phyloP scores from a whole-genome alignment of 2,113 vertebrate genomes.

The Hirundichthys speculiger region DNA sequence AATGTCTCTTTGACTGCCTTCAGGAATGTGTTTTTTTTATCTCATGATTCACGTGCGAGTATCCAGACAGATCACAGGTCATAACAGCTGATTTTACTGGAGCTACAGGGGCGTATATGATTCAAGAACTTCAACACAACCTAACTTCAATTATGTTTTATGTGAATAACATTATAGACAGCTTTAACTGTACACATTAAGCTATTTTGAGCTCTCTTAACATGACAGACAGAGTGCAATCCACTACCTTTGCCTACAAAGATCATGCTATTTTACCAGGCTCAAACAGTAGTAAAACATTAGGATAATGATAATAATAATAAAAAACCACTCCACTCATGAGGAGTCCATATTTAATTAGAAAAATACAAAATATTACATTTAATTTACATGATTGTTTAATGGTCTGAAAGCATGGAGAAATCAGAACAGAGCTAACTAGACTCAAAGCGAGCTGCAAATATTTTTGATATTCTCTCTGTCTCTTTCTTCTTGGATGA shows the following conservation, averaged over 20 bases:
- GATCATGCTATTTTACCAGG: too few species aligned
- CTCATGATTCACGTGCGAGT: not conserved
- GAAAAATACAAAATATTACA: conserved; percentile 58
- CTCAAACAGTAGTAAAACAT: not conserved
- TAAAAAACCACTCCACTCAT: too few species aligned
- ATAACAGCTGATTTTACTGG: not conserved
- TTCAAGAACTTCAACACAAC: too few species aligned
- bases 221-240: too few species aligned
- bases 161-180: too few species aligned
- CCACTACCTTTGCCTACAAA: too few species aligned
- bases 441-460: conserved; percentile 80
- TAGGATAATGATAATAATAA: too few species aligned
- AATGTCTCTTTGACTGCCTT: not conserved
- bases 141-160: too few species aligned
- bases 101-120: not conserved
- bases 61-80: not conserved
- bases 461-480: conserved; percentile 89
- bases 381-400: conserved; percentile 53
- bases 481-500: conserved; percentile 79
- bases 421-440: conserved; percentile 30
- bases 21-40: not conserved
- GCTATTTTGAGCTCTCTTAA: too few species aligned
- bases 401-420: not conserved
- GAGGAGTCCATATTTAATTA: conserved; percentile 59
- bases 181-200: too few species aligned